Percentiles rank a stretch among this genome's conserved stretches.
Evolutionary conservation across 2,888 invertebrate species (phyloP).

Genomic region (Agonopterix arenella): DNA sequence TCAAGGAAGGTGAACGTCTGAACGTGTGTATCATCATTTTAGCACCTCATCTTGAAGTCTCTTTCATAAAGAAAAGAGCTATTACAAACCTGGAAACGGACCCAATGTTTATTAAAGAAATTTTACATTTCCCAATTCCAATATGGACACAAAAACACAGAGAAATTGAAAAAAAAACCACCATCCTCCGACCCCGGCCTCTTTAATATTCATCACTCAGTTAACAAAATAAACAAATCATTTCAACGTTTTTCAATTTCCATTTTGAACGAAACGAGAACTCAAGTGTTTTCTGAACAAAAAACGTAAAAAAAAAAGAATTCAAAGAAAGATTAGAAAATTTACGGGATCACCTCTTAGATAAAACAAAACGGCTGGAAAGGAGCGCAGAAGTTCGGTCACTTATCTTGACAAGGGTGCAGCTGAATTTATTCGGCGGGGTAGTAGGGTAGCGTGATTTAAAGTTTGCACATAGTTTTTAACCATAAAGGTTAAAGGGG

Average conservation of each 20-base stretch:
- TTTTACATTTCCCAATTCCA: too few relatives aligned
- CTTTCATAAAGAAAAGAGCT: too few relatives aligned
- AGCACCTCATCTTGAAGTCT: too few relatives aligned
- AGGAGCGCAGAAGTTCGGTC: constrained; percentile 22
- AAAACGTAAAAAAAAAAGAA: constrained; percentile 16
- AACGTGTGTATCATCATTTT: too few relatives aligned
- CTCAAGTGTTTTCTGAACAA: constrained; percentile 10
- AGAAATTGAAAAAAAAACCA: too few relatives aligned
- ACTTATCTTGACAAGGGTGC: constrained; percentile 30
- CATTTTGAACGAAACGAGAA: constrained; percentile 5
- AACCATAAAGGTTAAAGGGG: not conserved
- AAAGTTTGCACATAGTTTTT: not conserved
- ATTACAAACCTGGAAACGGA: too few relatives aligned
- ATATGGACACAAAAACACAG: too few relatives aligned
- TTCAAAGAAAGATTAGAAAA: constrained; percentile 52
- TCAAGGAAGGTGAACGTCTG: too few relatives aligned
- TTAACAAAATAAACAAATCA: constrained; percentile 1
- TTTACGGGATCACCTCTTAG: constrained; percentile 37
- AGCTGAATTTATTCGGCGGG: constrained; percentile 11
- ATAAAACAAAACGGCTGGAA: constrained; percentile 23
- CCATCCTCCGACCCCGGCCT: too few relatives aligned
- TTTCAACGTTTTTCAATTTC: constrained; percentile 1
- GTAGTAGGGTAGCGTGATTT: constrained; percentile 6
- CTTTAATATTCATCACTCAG: not conserved
- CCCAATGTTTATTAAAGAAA: too few relatives aligned